These are phyloP conservation scores for Champsocephalus gunnari DNA, from an alignment of 2,797 vertebrate species.

Conservation along the genomic window DNA sequence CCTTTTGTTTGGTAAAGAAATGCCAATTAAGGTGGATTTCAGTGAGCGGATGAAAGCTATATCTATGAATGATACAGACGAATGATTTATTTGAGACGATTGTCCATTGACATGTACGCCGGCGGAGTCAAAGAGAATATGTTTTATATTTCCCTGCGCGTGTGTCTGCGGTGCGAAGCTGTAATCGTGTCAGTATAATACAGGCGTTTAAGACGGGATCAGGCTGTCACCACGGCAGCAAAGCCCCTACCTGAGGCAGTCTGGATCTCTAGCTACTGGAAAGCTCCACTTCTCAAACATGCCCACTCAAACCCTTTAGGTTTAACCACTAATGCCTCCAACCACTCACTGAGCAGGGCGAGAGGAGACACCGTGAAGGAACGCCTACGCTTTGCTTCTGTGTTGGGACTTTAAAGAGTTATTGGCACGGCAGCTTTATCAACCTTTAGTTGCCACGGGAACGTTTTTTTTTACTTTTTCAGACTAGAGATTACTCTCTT, in stretches of 20 bases:
- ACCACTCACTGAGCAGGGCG: slow-evolving; percentile 9
- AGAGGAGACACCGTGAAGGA: too few relatives aligned
- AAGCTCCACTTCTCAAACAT: slow-evolving; percentile 78
- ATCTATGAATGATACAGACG: slow-evolving; percentile 45
- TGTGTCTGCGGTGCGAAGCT: slow-evolving; percentile 54
- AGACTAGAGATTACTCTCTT: too few relatives aligned
- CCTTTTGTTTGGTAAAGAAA: slow-evolving; percentile 47
- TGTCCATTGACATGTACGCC: slow-evolving; percentile 57
- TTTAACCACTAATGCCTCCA: slow-evolving; percentile 68
- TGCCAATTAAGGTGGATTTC: slow-evolving; percentile 46
- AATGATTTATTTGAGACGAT: slow-evolving; percentile 63
- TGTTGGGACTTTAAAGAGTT: too few relatives aligned
- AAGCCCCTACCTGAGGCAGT: slow-evolving; percentile 81
- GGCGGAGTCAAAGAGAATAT: slow-evolving; percentile 67
- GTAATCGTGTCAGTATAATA: slow-evolving; percentile 80
- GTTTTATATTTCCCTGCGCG: slow-evolving; percentile 58
- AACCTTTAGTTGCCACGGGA: too few relatives aligned
- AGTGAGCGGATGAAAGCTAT: slow-evolving; percentile 38
- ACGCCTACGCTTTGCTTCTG: too few relatives aligned
- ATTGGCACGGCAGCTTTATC: too few relatives aligned
- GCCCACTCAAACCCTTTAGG: slow-evolving; percentile 72
- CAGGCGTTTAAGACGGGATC: slow-evolving; percentile 77
- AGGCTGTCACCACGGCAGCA: slow-evolving; percentile 79
- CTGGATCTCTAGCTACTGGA: slow-evolving; percentile 70
- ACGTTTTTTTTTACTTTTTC: too few relatives aligned